Percentiles rank a stretch among this genome's conserved stretches.
Conservation (phyloP, 2,888 invertebrate species). For the Diplolepis rosae region DNA sequence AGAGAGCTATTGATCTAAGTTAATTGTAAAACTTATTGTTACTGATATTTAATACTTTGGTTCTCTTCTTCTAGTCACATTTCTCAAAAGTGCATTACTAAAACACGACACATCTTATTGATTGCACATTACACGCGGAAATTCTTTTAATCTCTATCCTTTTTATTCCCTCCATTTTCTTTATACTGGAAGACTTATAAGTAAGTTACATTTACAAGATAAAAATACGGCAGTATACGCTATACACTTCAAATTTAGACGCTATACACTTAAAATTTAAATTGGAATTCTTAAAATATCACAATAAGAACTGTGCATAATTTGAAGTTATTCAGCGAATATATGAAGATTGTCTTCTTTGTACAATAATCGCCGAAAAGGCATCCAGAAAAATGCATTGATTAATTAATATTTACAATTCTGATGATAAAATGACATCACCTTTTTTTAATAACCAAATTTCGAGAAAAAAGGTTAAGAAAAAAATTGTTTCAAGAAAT, state of each 20-base stretch:
- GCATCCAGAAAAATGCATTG: neutral
- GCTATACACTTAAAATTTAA: too few relatives aligned
- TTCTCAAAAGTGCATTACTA: neutral
- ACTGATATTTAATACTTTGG: conserved; percentile 65
- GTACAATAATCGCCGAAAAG: conserved; percentile 14
- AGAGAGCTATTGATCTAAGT: conserved; percentile 11
- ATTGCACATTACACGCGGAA: neutral
- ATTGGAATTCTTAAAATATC: conserved; percentile 11
- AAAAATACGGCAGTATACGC: conserved; percentile 4
- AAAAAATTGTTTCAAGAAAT: neutral
- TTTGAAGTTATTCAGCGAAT: conserved; percentile 2
- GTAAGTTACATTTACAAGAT: neutral
- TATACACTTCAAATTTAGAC: neutral
- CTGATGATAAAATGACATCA: conserved; percentile 16
- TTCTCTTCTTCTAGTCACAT: conserved; percentile 45
- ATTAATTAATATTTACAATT: conserved; percentile 19
- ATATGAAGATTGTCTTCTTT: conserved; percentile 21
- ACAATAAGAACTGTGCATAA: conserved; percentile 13
- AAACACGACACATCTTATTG: neutral
- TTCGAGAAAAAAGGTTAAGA: conserved; percentile 3
- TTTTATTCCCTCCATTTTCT: neutral
- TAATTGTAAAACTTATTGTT: conserved; percentile 42
- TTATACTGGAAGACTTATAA: neutral
- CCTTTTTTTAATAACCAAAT: conserved; percentile 15
- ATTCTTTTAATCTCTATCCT: neutral